Conservation (phyloP, 2,113 vertebrate species). For the Campylomormyrus tamandua region DNA sequence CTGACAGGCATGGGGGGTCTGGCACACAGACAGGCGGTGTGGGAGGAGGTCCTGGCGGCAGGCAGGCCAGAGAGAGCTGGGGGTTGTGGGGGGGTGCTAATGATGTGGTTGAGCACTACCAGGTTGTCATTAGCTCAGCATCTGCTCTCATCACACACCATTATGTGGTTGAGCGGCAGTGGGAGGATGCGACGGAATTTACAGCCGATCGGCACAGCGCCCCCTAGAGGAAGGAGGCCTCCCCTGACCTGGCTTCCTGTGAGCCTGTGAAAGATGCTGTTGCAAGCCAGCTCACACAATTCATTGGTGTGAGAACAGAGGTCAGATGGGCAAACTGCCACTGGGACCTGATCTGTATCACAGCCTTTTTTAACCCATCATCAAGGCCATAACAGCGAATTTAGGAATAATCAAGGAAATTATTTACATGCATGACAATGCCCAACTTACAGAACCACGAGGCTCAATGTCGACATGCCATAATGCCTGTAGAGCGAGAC, state of each 20-base stretch:
- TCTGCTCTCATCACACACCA: constrained; percentile 83
- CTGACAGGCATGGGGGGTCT: constrained; percentile 31
- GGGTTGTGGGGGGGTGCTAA: constrained; percentile 49
- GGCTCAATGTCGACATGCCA: not conserved
- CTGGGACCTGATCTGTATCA: not conserved
- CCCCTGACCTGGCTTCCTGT: constrained; percentile 23
- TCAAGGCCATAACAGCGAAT: not conserved
- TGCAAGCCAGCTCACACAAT: not conserved
- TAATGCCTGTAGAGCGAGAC: not conserved
- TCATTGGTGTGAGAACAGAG: not conserved
- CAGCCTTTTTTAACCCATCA: not conserved
- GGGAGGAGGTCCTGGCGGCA: constrained; percentile 24
- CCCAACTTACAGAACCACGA: not conserved
- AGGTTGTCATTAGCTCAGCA: constrained; percentile 83
- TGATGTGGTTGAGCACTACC: constrained; percentile 75
- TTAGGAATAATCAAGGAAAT: not conserved
- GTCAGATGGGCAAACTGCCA: not conserved
- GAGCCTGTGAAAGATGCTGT: not conserved
- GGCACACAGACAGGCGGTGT: constrained; percentile 26
- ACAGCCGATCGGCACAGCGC: constrained; percentile 75
- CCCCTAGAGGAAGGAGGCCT: constrained; percentile 44
- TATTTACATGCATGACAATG: not conserved
- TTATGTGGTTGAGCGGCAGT: constrained; percentile 70
- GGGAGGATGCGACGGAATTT: constrained; percentile 71
- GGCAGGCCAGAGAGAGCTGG: not conserved